These are phyloP conservation scores for Macrophya annulata DNA, from an alignment of 2,888 invertebrate genomes.

Conservation along the genomic window DNA sequence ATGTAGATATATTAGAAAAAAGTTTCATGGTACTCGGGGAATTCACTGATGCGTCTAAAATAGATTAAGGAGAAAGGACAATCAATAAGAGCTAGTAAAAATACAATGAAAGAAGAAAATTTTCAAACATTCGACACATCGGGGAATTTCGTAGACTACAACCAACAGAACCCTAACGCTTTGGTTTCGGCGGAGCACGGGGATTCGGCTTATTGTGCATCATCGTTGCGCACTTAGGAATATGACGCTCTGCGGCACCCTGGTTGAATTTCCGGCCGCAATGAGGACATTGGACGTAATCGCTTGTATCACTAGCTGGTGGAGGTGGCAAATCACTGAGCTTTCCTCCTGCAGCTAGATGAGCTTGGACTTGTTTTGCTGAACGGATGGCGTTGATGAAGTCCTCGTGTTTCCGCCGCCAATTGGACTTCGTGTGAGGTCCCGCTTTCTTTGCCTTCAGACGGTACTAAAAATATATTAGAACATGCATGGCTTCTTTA, in stretches of 20 bases:
- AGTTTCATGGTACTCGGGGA: neutral
- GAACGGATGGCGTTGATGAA: slow-evolving; percentile 95
- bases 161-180: slow-evolving; percentile 63
- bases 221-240: slow-evolving; percentile 94
- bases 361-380: slow-evolving; percentile 92
- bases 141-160: neutral
- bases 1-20: neutral
- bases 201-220: slow-evolving; percentile 89
- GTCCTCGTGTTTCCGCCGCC: slow-evolving; percentile 96
- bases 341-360: slow-evolving; percentile 92
- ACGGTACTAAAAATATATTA: slow-evolving; percentile 24
- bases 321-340: slow-evolving; percentile 94
- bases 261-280: slow-evolving; percentile 93
- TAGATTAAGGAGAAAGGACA: neutral
- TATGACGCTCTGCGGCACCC: slow-evolving; percentile 93
- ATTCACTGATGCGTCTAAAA: neutral
- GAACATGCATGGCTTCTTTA: neutral
- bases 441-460: slow-evolving; percentile 68
- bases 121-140: neutral
- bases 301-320: slow-evolving; percentile 93
- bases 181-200: slow-evolving; percentile 65
- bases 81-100: neutral
- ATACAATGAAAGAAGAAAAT: neutral
- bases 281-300: slow-evolving; percentile 95
- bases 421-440: slow-evolving; percentile 83